These are phyloP conservation scores for Rhynchonycteris naso DNA, from an alignment of 2,797 vertebrate genomes.

Conservation along the genomic window DNA sequence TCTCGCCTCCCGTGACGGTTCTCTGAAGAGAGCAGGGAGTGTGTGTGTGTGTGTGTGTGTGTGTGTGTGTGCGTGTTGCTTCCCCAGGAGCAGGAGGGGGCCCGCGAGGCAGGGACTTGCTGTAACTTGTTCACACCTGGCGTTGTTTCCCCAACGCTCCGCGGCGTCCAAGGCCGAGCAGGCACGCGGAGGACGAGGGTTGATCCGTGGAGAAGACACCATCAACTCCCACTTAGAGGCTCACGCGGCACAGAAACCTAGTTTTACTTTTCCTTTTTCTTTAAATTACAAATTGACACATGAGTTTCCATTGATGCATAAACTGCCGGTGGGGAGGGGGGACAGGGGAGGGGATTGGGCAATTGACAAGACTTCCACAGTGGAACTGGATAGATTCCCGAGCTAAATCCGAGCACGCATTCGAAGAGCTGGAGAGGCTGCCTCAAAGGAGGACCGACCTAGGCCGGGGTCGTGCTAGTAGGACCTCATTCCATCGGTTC, in stretches of 20 bases:
- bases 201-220: not conserved
- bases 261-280: not conserved
- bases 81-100: slow-evolving; percentile 40
- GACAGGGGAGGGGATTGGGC: rapidly evolving
- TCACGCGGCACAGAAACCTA: not conserved
- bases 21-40: not conserved
- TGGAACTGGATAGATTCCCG: not conserved
- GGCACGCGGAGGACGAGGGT: not conserved
- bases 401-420: not conserved
- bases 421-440: not conserved
- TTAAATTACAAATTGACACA: slow-evolving; percentile 25
- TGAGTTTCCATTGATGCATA: slow-evolving; percentile 24
- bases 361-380: not conserved
- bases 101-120: slow-evolving; percentile 64
- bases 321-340: not conserved
- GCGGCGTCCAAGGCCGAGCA: slow-evolving; percentile 15
- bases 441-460: not conserved
- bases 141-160: slow-evolving; percentile 51
- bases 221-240: not conserved
- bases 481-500: not conserved
- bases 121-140: slow-evolving; percentile 74
- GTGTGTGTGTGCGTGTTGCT: not conserved
- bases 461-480: too few species aligned
- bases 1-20: not conserved
- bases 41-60: slow-evolving; percentile 27